Conservation (phyloP, 1,140 invertebrate genomes). For the Drosophila sp. region DNA sequence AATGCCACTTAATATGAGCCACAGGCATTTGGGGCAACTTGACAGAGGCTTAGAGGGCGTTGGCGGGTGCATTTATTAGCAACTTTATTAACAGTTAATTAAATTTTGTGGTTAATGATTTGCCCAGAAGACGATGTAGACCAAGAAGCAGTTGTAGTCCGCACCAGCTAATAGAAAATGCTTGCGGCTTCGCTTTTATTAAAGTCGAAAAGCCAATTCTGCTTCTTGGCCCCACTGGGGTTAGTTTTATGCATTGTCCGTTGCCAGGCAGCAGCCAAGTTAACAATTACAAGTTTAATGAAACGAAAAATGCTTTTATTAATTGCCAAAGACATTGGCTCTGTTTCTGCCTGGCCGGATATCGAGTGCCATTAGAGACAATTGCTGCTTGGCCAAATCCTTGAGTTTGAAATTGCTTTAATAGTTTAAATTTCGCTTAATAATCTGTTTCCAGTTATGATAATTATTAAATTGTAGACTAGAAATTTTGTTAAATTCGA, state of each 20-base stretch:
- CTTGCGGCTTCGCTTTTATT: constrained; percentile 75
- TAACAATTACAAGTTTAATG: constrained; percentile 73
- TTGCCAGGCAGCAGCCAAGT: constrained; percentile 40
- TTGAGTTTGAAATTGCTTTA: constrained; percentile 8
- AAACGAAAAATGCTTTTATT: constrained; percentile 73
- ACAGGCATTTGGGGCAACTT: constrained; percentile 69
- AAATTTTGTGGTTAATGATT: constrained; percentile 82
- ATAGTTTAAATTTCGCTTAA: neutral
- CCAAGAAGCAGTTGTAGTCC: too few species aligned
- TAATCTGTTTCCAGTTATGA: neutral
- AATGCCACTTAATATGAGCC: constrained; percentile 78
- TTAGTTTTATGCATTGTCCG: constrained; percentile 30
- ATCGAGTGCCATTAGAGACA: neutral
- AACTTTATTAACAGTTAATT: constrained; percentile 82
- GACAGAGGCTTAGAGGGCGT: constrained; percentile 55
- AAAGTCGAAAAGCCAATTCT: constrained; percentile 71
- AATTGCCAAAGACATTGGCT: constrained; percentile 59
- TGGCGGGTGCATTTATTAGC: constrained; percentile 67
- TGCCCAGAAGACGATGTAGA: constrained; percentile 16
- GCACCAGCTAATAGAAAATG: constrained; percentile 44
- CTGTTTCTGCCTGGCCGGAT: constrained; percentile 18
- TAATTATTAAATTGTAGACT: too few species aligned
- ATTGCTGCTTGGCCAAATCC: neutral
- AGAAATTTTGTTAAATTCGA: too few species aligned
- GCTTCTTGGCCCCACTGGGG: constrained; percentile 5